Conservation (phyloP, 2,888 invertebrate genomes). For the Amorpha juglandis region DNA sequence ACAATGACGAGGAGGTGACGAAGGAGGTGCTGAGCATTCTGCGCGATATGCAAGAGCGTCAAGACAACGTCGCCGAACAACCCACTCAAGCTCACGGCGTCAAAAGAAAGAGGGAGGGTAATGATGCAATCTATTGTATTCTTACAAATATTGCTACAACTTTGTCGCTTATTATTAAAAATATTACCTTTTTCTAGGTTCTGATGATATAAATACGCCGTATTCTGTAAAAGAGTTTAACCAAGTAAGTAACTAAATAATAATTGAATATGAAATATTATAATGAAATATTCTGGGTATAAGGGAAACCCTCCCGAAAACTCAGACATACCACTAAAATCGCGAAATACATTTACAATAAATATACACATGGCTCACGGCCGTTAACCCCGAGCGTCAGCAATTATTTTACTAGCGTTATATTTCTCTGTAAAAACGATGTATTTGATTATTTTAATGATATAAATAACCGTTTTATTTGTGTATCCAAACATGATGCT, state of each 20-base stretch:
- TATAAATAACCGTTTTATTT: too few relatives aligned
- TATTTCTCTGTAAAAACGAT: too few relatives aligned
- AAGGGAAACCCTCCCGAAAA: too few relatives aligned
- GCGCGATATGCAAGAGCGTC: neutral
- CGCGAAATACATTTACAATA: too few relatives aligned
- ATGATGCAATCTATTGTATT: slow-evolving; percentile 10
- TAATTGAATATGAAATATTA: too few relatives aligned
- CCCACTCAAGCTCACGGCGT: slow-evolving; percentile 38
- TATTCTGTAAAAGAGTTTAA: slow-evolving; percentile 62
- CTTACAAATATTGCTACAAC: neutral
- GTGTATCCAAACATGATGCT: too few relatives aligned
- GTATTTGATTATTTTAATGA: too few relatives aligned
- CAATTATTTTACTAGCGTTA: too few relatives aligned
- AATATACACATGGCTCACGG: too few relatives aligned
- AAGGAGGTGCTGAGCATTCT: slow-evolving; percentile 9
- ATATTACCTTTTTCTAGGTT: slow-evolving; percentile 30
- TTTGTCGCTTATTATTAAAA: neutral
- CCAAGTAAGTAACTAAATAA: slow-evolving; percentile 51
- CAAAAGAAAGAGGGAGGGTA: slow-evolving; percentile 57
- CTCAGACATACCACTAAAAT: too few relatives aligned
- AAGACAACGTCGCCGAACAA: slow-evolving; percentile 30
- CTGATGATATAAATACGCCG: slow-evolving; percentile 37
- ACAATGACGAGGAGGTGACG: slow-evolving; percentile 31
- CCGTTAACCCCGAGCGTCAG: too few relatives aligned
- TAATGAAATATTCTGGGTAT: too few relatives aligned